These are phyloP conservation scores for Trichogramma dendrolimi DNA, from an alignment of 2,888 invertebrate species.

Conservation along the genomic window DNA sequence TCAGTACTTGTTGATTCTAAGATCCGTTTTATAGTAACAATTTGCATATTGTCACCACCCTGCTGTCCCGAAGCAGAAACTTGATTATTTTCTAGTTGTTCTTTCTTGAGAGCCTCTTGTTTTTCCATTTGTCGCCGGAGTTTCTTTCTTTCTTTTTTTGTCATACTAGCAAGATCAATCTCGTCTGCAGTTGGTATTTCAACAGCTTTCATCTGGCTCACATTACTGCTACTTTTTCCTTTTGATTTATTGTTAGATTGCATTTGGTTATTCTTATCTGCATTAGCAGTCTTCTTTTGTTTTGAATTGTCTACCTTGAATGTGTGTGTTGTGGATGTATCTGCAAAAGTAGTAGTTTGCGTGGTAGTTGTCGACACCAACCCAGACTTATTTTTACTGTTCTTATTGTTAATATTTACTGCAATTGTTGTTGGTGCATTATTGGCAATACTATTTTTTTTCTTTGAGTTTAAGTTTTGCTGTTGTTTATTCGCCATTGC, in stretches of 20 bases:
- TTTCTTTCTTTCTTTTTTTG: conserved; percentile 48
- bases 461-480: conserved; percentile 27
- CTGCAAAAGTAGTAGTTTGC: conserved; percentile 6
- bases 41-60: conserved; percentile 40
- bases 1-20: conserved; percentile 64
- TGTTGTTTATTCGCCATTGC: conserved; percentile 30
- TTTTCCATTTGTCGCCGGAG: conserved; percentile 47
- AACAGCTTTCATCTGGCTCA: conserved; percentile 29
- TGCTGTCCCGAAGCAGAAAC: conserved; percentile 31
- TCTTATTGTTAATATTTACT: conserved; percentile 22
- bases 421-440: conserved; percentile 17
- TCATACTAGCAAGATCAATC: conserved; percentile 40
- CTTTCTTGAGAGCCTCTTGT: conserved; percentile 45
- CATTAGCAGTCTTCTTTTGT: conserved; percentile 29
- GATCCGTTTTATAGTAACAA: conserved; percentile 69
- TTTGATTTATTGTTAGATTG: conserved; percentile 27
- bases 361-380: neutral
- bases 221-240: conserved; percentile 22
- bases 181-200: conserved; percentile 2
- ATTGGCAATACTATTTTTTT: conserved; percentile 19
- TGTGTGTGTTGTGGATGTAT: neutral
- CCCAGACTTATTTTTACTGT: conserved; percentile 25
- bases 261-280: conserved; percentile 27
- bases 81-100: conserved; percentile 39
- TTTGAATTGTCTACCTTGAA: neutral